Base-by-base conservation (phyloP, 2,888 invertebrate genomes). In the Conchocele bisecta region DNA sequence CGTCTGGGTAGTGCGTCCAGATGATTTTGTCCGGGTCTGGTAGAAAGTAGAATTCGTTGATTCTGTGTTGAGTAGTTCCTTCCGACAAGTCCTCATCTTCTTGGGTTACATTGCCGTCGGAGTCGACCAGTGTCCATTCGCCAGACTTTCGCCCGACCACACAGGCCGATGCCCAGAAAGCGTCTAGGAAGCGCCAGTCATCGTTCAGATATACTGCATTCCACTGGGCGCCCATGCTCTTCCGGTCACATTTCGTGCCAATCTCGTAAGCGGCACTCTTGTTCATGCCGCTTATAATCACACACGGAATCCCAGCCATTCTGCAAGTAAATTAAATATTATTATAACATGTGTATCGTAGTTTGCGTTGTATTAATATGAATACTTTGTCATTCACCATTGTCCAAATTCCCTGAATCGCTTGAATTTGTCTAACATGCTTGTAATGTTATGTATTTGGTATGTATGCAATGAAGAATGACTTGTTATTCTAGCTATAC, bases 41-140 rank as follows among this genome's bases (percentile, higher is more conserved):
- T 28, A 90, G 73, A 71, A 90, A 90, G 75, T 88, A 90, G 77
- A 89, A 90, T 71, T 90, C 89, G 75, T 90, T 90, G 48, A 88
- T 83, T 63, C 86, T 79, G 80, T 89, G 89, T 53, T 87, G 84
- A 5, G 87, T 87, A 31, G 83, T 83, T 7, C 88, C 87, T 42
- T 88, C 86, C 3, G 82, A 74, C 1, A 72, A 63, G 48, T 83
- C 83, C 6, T 85, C 84, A 17, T 85, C 83, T 13, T 84, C 84
- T 41, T 86, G 83, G 11, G 82, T 69, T 5, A 82, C 71, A 41
- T 84, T 84, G 1, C 86, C 86, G 51, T 84, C 86, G 1, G 82
- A 79, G 57, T 88, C 87, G 3, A 89, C 83, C 11, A 89, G 79
- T 6, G 86, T 73, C 89, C 89, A 90, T 35, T 88, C 88, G 15